Base-by-base conservation (phyloP, 2,797 vertebrate species). In the Cetoscarus ocellatus region DNA sequence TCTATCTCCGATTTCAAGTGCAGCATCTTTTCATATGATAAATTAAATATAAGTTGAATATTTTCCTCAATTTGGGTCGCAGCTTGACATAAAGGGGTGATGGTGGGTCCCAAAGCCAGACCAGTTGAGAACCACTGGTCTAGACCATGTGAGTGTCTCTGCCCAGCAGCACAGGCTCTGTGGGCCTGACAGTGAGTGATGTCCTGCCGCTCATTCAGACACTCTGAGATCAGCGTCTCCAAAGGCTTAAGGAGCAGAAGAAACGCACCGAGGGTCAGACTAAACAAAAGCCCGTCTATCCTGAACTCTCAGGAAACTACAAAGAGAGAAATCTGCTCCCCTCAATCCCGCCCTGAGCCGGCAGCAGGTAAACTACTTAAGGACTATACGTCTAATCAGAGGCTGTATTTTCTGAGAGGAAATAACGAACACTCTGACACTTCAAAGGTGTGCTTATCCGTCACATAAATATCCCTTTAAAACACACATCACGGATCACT, bases 251-350 rank as follows among this genome's bases (percentile, higher is more conserved):
- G 65, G 58, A 79, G 88, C 68, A 71, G 73, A 48, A 73, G 77
- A 65, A 75, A 67, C 66, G 61, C 49, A 36, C 43, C 0, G 51
- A 51, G 67, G 74, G 82, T 87, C 69, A 89, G 85, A 87, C 87
- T 84, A 86, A 87, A 88, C 88, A 88, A 86, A 89, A 70, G 38
- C 48, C 48, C 1, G 75, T 82, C 85, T 80, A 58, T 60, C 50
- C 19, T 2, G 10, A 59, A 55, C 5, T 76, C 82, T 77, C 42
- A 5, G 57, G 42, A 56, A 78, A 71, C 77, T 35, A 83, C 68
- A 85, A 77, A 86, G 82, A 54, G 8, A 38, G 38, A 62, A 82
- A 74, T 70, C 77, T 62, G 78, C 75, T 78, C 63, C 1, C 67
- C 75, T 82, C 75, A 70, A 68, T 76, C 65, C 72, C 44, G 40